phyloP scores from a whole-genome alignment of 2,113 vertebrate genomes.

The Leucoraja erinaceus region DNA sequence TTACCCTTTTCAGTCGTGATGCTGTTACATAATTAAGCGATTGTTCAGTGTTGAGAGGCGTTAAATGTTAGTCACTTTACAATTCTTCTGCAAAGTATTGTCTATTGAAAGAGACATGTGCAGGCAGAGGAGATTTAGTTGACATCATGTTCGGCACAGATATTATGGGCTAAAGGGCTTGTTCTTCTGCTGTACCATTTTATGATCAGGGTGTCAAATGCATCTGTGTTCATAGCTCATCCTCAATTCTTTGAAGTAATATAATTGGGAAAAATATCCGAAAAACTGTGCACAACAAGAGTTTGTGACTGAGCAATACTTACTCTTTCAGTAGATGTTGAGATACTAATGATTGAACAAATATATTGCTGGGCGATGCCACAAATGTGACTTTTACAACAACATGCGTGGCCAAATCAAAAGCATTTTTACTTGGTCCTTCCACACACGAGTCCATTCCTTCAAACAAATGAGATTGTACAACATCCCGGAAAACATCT shows the following conservation, averaged over 20 bases:
- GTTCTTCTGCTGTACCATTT: too few species aligned
- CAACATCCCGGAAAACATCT: neutral
- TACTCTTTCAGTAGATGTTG: constrained; percentile 71
- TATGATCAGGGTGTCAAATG: too few species aligned
- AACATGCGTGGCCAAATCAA: neutral
- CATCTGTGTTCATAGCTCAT: too few species aligned
- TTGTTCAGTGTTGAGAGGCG: neutral
- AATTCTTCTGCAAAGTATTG: too few species aligned
- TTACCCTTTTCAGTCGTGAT: too few species aligned
- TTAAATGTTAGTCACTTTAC: too few species aligned
- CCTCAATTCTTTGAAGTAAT: neutral
- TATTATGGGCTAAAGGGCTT: too few species aligned
- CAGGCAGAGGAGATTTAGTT: too few species aligned
- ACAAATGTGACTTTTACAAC: constrained; percentile 66
- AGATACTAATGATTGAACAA: constrained; percentile 61
- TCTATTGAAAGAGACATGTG: too few species aligned
- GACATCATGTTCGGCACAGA: too few species aligned
- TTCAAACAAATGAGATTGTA: neutral
- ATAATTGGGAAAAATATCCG: neutral
- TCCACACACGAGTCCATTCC: neutral
- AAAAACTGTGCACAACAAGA: neutral
- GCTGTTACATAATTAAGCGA: too few species aligned
- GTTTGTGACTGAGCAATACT: constrained; percentile 18
- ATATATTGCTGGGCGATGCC: constrained; percentile 79
- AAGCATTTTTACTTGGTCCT: neutral